Percentiles rank a stretch among this genome's conserved stretches.
Conservation (phyloP, 2,797 vertebrate genomes). For the Fistularia tabacaria region DNA sequence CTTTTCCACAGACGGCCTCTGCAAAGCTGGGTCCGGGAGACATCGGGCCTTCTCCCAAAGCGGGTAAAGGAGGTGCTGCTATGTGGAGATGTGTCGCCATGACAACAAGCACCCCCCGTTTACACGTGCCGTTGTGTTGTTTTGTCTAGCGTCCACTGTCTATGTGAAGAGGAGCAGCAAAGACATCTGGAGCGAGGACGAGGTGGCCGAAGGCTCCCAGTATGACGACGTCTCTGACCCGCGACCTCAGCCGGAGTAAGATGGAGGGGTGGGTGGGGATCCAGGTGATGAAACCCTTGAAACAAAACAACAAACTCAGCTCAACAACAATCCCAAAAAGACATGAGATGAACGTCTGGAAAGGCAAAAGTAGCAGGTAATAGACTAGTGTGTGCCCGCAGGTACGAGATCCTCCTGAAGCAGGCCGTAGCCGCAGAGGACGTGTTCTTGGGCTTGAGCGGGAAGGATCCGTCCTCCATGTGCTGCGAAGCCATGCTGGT, state of each 20-base stretch:
- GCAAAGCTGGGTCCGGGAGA: constrained; percentile 60
- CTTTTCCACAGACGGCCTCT: constrained; percentile 36
- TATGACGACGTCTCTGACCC: constrained; percentile 68
- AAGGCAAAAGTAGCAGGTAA: too few species aligned
- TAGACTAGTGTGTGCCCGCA: constrained; percentile 44
- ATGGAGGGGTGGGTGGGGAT: background rate
- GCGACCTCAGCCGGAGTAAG: constrained; percentile 75
- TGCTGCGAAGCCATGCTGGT: constrained; percentile 92
- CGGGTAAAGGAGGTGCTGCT: constrained; percentile 38
- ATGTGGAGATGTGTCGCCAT: too few species aligned
- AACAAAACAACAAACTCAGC: too few species aligned
- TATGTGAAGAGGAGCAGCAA: constrained; percentile 51
- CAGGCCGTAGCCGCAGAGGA: constrained; percentile 89
- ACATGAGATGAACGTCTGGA: too few species aligned
- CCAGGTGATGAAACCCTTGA: too few species aligned
- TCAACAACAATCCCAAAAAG: too few species aligned
- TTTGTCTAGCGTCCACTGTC: constrained; percentile 22
- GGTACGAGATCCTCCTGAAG: constrained; percentile 87
- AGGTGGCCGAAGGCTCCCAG: constrained; percentile 69
- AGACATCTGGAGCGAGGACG: constrained; percentile 72
- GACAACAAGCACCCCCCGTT: too few species aligned
- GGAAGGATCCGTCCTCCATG: constrained; percentile 88
- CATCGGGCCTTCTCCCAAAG: constrained; percentile 50
- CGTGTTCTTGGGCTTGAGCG: constrained; percentile 84
- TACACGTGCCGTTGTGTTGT: too few species aligned